Conservation (phyloP, 2,888 invertebrate genomes). For the Drosophila yooni region DNA sequence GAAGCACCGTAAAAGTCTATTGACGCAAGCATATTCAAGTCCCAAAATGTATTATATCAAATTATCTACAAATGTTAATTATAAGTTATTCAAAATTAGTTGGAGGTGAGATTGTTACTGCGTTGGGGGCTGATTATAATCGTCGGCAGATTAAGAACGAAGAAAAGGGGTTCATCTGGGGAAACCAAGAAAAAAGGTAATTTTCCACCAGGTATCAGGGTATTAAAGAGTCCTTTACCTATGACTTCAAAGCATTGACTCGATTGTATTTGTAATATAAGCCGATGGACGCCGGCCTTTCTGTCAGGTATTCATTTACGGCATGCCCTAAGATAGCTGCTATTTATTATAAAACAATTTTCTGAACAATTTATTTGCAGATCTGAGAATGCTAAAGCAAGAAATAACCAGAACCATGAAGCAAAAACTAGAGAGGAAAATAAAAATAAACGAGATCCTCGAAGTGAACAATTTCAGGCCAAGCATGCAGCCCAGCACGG, state of each 20-base stretch:
- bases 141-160: background rate
- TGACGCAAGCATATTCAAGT: background rate
- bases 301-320: background rate
- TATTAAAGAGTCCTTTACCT: background rate
- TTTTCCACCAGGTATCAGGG: background rate
- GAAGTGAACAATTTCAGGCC: conserved; percentile 87
- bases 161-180: background rate
- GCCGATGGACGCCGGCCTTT: background rate
- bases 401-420: conserved; percentile 44
- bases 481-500: conserved; percentile 89
- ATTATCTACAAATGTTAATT: background rate
- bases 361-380: conserved; percentile 36
- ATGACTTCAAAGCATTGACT: background rate
- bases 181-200: background rate
- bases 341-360: conserved; percentile 9
- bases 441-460: conserved; percentile 83
- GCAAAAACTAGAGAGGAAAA: conserved; percentile 79
- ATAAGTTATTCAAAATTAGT: background rate
- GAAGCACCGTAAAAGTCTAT: background rate
- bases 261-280: background rate
- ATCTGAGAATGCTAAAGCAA: conserved; percentile 51
- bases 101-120: background rate
- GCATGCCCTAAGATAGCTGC: background rate
- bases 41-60: too few relatives aligned
- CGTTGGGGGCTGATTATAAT: background rate